Base-by-base conservation (phyloP, 2,888 invertebrate species). In the Sminthurides aquaticus region DNA sequence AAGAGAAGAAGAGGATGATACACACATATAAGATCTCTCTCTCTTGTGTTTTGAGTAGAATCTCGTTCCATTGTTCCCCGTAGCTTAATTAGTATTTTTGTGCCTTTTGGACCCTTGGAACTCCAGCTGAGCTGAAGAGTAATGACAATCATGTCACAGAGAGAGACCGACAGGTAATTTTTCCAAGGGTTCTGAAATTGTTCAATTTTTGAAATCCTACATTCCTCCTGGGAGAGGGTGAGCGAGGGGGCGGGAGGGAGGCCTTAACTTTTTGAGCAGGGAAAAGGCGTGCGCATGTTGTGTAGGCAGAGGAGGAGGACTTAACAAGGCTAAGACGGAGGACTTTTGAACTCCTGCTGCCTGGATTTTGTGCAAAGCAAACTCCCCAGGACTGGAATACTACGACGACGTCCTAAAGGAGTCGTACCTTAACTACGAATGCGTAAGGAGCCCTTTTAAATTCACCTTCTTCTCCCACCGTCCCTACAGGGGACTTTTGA, bases 131-230 rank as follows among this genome's bases (percentile, higher is more conserved):
- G 58, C 28, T 58, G 22, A 58, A 58, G 15, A 29, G 58, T 58
- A 58, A 58, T 58, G 58, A 58, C 58, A 58, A 58, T 15, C 58
- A 22, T 58, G 58, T 58, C 58, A 58, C 34, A 58, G 15, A 57
- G 28, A 27, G 57, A 5, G n/a, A 24, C 57, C 26, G 26, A 57
- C n/a, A 58, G 5, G 58, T 27, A 58, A 29, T 26, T 56, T 25
- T 56, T 56, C 56, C 26, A n/a, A 57, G n/a, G 3, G 27, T 57
- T 57, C 43, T 34, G 43, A 34, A 34, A 3, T 25, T 55, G 24
- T 25, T 55, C 55, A 20, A 24, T 24, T 55, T 55, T 25, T 15
- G 24, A 24, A 20, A 24, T 18, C 22, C 56, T 24, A 26, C 56
- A 56, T 56, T 56, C 56, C 56, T 56, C 26, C 43, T 15, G 43